Base-by-base conservation (phyloP, 1,140 invertebrate species). In the Macrosteles quadrilineatus region DNA sequence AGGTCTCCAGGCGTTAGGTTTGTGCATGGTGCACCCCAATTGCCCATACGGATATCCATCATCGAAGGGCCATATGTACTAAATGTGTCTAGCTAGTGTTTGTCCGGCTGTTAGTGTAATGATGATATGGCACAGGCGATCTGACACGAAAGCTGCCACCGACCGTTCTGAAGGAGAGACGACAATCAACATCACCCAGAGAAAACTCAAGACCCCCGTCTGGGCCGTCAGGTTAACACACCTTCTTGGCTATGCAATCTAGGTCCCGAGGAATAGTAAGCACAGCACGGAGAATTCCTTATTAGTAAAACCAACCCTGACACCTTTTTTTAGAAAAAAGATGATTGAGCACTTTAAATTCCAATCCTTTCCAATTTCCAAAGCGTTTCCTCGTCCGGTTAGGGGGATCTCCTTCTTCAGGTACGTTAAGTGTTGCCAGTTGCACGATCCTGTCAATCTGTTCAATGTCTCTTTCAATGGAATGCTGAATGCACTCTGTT, bases 181-280 rank as follows among this genome's bases (percentile, higher is more conserved):
- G 14, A 25, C 25, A 9, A 11, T 25, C 63, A 55, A 43, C 69
- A 65, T 23, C 47, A 59, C 32, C 17, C 68, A 73, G 17, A 70
- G 74, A 21, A 50, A 50, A 21, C 64, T 76, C 14, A 70, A 74
- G 43, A 71, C 75, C 50, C 74, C 75, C 9, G 71, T 76, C 32
- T 76, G 75, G 75, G 74, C 75, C 67, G 47, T 50, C 47, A 76
- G 75, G 75, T 76, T 65, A 67, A 67, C n/a, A 50, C 43, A 45
- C 19, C 65, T 67, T 47, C 65, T 67, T 67, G 65, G 65, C 65
- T 67, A 67, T 67, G 65, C 65, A 67, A 67, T 67, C 65, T 67
- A 67, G 65, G 65, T 67, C 45, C 65, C 29, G 43, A 67, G 65
- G 65, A 21, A 50, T 67, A 67, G 65, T 67, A 67, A 67, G 65